A percentile compares a stretch with the other conserved stretches of the same genome.
Evolutionary conservation across 2,113 vertebrate species (phyloP).

Genomic region (Podarcis raffonei): DNA sequence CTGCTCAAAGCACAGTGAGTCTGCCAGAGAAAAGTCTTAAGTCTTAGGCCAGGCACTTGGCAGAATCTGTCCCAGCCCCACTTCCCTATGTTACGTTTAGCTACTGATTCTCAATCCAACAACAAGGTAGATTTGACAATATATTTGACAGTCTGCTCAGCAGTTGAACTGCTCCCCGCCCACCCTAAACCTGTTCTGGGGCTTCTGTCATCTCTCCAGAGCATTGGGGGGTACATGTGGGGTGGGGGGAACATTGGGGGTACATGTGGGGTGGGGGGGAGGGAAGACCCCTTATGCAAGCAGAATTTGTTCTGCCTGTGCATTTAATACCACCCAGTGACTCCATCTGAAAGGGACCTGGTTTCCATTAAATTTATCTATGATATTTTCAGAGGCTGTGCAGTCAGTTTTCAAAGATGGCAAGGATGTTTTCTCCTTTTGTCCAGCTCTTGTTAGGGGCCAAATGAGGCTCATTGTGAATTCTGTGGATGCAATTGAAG

Average conservation of each 20-base stretch:
- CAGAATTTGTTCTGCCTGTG: too few relatives aligned
- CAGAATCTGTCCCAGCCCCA: too few relatives aligned
- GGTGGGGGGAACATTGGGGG: too few relatives aligned
- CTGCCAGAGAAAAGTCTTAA: too few relatives aligned
- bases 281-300: too few relatives aligned
- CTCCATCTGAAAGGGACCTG: neutral
- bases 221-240: too few relatives aligned
- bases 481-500: neutral
- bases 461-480: neutral
- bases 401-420: neutral
- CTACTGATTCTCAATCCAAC: neutral
- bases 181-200: too few relatives aligned
- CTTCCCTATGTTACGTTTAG: neutral
- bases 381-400: neutral
- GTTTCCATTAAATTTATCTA: neutral
- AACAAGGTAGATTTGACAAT: neutral
- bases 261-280: too few relatives aligned
- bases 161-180: neutral
- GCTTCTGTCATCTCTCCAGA: too few relatives aligned
- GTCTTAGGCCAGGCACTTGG: neutral
- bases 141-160: neutral
- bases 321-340: neutral
- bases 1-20: too few relatives aligned
- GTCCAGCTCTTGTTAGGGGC: neutral
- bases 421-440: neutral